A percentile compares a stretch with the other conserved stretches of the same genome.
Conservation (phyloP, 2,113 vertebrate species). For the Burhinus oedicnemus region DNA sequence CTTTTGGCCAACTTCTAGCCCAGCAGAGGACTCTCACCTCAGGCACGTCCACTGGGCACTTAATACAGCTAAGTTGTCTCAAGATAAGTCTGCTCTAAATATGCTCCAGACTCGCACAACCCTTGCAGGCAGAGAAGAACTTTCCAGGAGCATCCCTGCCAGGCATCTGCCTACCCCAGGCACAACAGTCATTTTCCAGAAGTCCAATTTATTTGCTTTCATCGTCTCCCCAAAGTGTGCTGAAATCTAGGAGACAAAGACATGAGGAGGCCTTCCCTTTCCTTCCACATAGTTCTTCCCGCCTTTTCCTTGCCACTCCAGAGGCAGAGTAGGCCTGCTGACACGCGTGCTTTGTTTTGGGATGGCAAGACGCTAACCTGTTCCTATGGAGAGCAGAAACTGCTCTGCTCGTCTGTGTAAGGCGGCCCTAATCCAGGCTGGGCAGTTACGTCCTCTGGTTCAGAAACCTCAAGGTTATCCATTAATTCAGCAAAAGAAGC, state of each 20-base stretch:
- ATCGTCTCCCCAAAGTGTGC: not conserved
- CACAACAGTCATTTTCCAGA: not conserved
- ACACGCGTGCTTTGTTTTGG: fast-evolving
- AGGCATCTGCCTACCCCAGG: not conserved
- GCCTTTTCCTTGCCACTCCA: not conserved
- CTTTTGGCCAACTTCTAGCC: not conserved
- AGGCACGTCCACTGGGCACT: not conserved
- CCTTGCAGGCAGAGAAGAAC: not conserved
- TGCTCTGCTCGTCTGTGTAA: not conserved
- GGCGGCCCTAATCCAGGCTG: not conserved
- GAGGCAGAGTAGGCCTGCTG: not conserved
- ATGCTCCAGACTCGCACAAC: not conserved
- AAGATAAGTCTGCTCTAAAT: not conserved
- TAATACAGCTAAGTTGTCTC: not conserved
- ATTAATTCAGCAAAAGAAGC: not conserved
- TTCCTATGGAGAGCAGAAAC: not conserved
- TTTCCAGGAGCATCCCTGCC: not conserved
- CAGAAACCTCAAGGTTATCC: not conserved
- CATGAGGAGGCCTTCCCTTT: not conserved
- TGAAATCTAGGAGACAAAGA: not conserved
- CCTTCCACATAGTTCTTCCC: not conserved
- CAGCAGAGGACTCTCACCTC: not conserved
- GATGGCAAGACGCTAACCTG: not conserved
- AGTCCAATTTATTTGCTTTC: not conserved
- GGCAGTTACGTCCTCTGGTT: not conserved